Evolutionary conservation across 1,140 invertebrate genomes (phyloP), one percentile per base, ranked within the genome.

Genomic region (Drosophila bifasciata): DNA sequence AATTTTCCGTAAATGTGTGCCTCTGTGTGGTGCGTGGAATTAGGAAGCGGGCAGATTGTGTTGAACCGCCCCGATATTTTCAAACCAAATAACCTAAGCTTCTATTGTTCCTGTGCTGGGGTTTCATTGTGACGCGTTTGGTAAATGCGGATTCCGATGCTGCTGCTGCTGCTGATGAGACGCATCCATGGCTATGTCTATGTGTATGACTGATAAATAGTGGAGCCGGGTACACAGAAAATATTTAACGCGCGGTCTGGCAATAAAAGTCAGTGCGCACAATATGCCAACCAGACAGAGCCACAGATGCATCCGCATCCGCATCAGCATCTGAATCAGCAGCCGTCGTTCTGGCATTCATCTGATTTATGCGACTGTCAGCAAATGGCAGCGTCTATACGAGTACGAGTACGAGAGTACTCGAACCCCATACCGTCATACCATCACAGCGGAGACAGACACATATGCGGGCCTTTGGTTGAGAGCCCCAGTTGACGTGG

Each of bases 351-450:
- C n/a, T 81, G 69, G 63, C 57, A 60, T 75, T 66, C 58, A 58
- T 77, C 77, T 86, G 81, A 85, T 85, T 85, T 86, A 85, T 85
- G 81, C 64, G 81, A 60, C 64, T 86, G 81, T 85, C 81, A 81
- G 19, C 64, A 51, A 51, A 50, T 9, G n/a, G 28, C 48, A 21
- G 16, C 41, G 13, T 36, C 57, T 25, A 36, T 19, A 17, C 15
- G n/a, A 23, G 19, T 32, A 32, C 28, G 3, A 3, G 28, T 32
- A 32, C 9, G 9, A 1, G 28, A 0, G 28, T 32, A n/a, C n/a
- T n/a, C n/a, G n/a, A n/a, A n/a, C 28, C 28, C 28, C 28, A 11
- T 32, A 11, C 28, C 28, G 9, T 3, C 28, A 32, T 11, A 11
- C 28, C 28, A 3, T 3, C 28, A 32, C 4, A 4, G 9, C 11